Evolutionary conservation across 35 echinoderm and acorn worm species (phyloP).

Genomic region (Apostichopus japonicus): DNA sequence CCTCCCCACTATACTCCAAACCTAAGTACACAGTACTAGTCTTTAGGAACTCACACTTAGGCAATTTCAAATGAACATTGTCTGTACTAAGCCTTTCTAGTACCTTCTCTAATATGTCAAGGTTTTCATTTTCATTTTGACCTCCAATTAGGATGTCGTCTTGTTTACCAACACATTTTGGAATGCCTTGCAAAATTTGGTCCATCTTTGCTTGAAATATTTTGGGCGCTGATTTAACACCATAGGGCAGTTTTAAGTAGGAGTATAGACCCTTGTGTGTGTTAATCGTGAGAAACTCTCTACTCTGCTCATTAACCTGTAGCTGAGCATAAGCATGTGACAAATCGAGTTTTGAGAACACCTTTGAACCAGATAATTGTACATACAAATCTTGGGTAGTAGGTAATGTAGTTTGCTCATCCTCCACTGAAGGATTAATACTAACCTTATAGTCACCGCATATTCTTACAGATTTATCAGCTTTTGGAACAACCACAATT

Average conservation of each 20-base stretch:
- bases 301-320: neutral
- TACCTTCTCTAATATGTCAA: constrained; percentile 22
- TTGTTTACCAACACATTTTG: too few species aligned
- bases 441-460: too few species aligned
- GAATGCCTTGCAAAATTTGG: too few species aligned
- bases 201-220: constrained; percentile 43
- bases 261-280: constrained; percentile 70
- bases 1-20: too few species aligned
- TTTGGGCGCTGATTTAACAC: constrained; percentile 33
- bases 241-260: constrained; percentile 37
- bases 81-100: constrained; percentile 30
- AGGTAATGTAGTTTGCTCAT: too few species aligned
- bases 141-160: constrained; percentile 64
- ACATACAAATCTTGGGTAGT: too few species aligned
- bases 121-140: constrained; percentile 28
- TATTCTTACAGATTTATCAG: too few species aligned
- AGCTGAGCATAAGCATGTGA: neutral
- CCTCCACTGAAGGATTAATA: too few species aligned
- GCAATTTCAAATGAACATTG: constrained; percentile 65
- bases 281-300: constrained; percentile 61
- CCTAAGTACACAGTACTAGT: constrained; percentile 35
- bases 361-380: too few species aligned
- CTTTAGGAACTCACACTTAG: constrained; percentile 66
- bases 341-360: constrained; percentile 74
- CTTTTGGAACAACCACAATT: too few species aligned